Base-by-base conservation (phyloP, 2,113 vertebrate genomes). In the Tiliqua scincoides region DNA sequence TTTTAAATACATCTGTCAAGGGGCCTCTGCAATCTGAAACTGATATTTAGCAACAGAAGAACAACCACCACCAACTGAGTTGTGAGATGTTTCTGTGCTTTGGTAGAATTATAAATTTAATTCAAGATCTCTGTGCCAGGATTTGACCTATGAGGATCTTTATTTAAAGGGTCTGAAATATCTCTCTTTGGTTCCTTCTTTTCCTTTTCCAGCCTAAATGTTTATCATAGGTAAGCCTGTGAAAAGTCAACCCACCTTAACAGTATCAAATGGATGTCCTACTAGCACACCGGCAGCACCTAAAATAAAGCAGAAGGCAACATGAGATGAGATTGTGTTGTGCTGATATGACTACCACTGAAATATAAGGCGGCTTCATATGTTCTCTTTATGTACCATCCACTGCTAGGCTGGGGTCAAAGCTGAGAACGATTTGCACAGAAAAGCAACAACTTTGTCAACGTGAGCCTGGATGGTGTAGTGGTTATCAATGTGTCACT, bases 191-290 rank as follows among this genome's bases (percentile, higher is more conserved):
- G 57, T 52, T 20, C 32, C 63, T 1, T 88, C 59, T 37, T 52
- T 48, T 73, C 75, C n/a, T 18, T 32, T 71, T 89, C 84, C 79
- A 78, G 73, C 6, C 11, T 76, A 76, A 76, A 27, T 88, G 20
- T 62, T 4, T 84, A 72, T 65, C 10, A 43, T 71, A 65, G 20
- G 7, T 48, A 87, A 90, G 63, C 9, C 54, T 14, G 65, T 70
- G 87, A 12, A 61, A 85, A 81, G 92, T 87, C 85, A 70, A 94
- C 97, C 94, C 95, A 99, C 98, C 98, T 99, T 99, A 70, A 99
- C 98, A 0, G 98, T 99, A 94, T 99, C 99, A 89, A 99, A 99
- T 0, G 99, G 99, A 91, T 99, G 99, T 96, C 99, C 99, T 68
- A 99, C 99, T 85, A 99, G 94, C 89, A 99, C 99, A 67, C 99